Conservation (phyloP, 2,888 invertebrate genomes). For the Aelia acuminata region DNA sequence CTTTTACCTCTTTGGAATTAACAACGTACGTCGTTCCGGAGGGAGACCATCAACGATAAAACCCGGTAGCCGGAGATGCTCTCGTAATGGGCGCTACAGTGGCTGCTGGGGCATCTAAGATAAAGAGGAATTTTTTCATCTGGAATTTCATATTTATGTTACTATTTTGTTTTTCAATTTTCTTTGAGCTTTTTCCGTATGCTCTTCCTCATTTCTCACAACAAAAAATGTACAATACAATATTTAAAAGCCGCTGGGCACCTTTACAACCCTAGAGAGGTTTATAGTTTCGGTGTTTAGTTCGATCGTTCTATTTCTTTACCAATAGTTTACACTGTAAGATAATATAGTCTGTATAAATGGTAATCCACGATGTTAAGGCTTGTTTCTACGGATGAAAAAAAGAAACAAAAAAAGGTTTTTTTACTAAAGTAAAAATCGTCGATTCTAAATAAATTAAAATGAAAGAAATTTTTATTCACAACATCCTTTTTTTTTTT, state of each 20-base stretch:
- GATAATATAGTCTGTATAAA: background rate
- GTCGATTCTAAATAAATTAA: no score
- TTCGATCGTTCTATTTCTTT: background rate
- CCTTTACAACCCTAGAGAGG: no score
- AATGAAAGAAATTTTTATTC: no score
- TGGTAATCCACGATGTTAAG: no score
- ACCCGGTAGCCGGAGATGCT: conserved; percentile 26
- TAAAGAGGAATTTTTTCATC: background rate
- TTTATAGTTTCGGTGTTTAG: background rate
- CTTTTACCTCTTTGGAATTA: conserved; percentile 48
- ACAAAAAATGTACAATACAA: no score
- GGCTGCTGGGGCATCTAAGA: background rate
- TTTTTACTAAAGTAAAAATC: no score
- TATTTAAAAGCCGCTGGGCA: no score
- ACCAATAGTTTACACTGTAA: background rate
- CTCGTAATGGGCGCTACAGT: background rate
- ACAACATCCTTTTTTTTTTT: no score
- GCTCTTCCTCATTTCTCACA: background rate
- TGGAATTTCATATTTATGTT: background rate
- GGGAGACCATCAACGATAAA: conserved; percentile 37
- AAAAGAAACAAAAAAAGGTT: no score
- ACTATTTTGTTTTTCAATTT: background rate
- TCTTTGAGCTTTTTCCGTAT: background rate
- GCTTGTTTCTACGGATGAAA: no score
- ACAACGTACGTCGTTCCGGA: conserved; percentile 37